Percentiles rank a stretch among this genome's conserved stretches.
These are phyloP conservation scores for Trichomalopsis sarcophagae DNA, from an alignment of 1,140 invertebrate genomes.

Conservation along the genomic window DNA sequence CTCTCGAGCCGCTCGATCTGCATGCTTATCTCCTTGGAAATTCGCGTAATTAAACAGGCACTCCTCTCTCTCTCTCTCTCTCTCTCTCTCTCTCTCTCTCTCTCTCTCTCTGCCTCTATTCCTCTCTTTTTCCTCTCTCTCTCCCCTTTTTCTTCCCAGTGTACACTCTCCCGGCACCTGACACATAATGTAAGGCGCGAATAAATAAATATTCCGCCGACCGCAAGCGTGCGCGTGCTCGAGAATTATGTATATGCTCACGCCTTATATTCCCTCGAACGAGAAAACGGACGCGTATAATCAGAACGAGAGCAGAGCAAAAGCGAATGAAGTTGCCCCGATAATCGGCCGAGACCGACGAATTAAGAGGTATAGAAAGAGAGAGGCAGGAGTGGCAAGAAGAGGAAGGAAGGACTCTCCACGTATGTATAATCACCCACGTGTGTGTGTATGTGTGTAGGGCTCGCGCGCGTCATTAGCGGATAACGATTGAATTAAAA, in stretches of 20 bases:
- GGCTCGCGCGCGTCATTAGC: constrained; percentile 64
- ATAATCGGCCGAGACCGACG: constrained; percentile 48
- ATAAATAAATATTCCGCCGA: constrained; percentile 39
- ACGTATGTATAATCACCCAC: constrained; percentile 50
- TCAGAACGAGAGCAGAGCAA: constrained; percentile 36
- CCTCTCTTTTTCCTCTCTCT: not conserved
- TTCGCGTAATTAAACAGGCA: constrained; percentile 62
- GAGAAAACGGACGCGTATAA: not conserved
- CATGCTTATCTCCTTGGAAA: constrained; percentile 61
- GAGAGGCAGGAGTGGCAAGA: constrained; percentile 2
- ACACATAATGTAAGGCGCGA: not conserved
- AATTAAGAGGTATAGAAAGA: constrained; percentile 62
- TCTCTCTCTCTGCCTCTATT: not conserved
- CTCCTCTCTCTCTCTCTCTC: not conserved
- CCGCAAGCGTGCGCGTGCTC: not conserved
- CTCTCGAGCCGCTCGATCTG: constrained; percentile 50
- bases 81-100: not conserved
- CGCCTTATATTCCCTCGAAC: constrained; percentile 1
- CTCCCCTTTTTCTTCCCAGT: not conserved
- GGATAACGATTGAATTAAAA: constrained; percentile 72
- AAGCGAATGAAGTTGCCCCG: constrained; percentile 34
- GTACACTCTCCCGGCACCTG: not conserved
- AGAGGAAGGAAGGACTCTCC: constrained; percentile 8
- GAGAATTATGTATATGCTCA: constrained; percentile 40
- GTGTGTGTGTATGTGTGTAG: constrained; percentile 55